Evolutionary conservation across 1,140 invertebrate species (phyloP).

Genomic region (Stegodyphus mimosarum): DNA sequence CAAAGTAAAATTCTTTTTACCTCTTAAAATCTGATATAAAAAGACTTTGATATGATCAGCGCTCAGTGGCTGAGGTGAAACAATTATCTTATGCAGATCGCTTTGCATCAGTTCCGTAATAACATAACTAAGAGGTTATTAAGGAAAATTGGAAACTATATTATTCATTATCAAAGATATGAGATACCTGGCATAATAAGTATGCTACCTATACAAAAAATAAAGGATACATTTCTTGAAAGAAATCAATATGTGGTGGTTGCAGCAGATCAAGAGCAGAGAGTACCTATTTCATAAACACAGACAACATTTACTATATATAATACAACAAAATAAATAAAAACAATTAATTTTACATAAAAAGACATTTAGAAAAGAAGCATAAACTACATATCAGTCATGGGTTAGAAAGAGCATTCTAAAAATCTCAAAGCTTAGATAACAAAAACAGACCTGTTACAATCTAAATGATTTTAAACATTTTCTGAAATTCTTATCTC

Average conservation of each 20-base stretch:
- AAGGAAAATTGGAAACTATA: slow-evolving; percentile 9
- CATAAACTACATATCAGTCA: too few relatives aligned
- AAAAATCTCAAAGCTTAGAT: too few relatives aligned
- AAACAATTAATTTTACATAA: too few relatives aligned
- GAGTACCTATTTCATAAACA: slow-evolving; percentile 77
- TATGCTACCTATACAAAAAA: background rate
- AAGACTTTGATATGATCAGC: slow-evolving; percentile 99
- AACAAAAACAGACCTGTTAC: too few relatives aligned
- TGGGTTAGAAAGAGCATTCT: too few relatives aligned
- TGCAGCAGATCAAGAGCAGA: slow-evolving; percentile 96
- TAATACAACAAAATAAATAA: too few relatives aligned
- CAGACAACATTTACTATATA: too few relatives aligned
- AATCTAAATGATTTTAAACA: too few relatives aligned
- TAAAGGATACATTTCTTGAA: slow-evolving; percentile 95
- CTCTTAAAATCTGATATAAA: slow-evolving; percentile 99
- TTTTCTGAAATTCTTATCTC: too few relatives aligned
- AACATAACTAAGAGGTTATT: slow-evolving; percentile 86
- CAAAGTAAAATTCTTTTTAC: slow-evolving; percentile 65
- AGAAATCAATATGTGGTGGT: slow-evolving; percentile 96
- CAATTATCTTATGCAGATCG: slow-evolving; percentile 99
- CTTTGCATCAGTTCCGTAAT: slow-evolving; percentile 99
- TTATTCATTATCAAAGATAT: background rate
- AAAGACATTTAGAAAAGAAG: too few relatives aligned
- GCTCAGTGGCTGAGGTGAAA: slow-evolving; percentile 97
- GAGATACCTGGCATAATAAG: background rate